A percentile compares a stretch with the other conserved stretches of the same genome.
Evolutionary conservation across 2,113 vertebrate genomes (phyloP).

Genomic region (Ailurus styani): DNA sequence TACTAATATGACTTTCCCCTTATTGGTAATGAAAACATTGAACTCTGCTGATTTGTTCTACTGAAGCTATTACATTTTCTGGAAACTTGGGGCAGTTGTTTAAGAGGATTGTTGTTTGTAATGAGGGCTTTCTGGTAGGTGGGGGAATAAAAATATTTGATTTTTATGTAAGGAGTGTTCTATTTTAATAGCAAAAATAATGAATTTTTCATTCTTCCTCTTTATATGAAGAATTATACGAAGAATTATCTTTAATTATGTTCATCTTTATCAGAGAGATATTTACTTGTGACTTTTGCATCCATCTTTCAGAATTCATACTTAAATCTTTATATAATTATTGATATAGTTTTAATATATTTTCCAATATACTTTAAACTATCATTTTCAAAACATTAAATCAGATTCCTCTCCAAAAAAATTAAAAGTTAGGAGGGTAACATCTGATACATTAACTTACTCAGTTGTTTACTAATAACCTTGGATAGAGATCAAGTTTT

Average conservation of each 20-base stretch:
- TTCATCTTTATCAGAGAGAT: not conserved
- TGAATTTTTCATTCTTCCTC: not conserved
- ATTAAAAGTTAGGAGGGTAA: not conserved
- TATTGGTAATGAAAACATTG: conserved; percentile 67
- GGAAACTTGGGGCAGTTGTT: conserved; percentile 42
- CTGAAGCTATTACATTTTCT: conserved; percentile 60
- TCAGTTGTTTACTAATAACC: not conserved
- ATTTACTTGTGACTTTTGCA: not conserved
- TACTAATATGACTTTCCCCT: conserved; percentile 24
- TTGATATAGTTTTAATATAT: not conserved
- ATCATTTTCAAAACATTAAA: not conserved
- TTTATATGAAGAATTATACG: no score
- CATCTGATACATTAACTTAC: not conserved
- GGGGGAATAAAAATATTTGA: conserved; percentile 18
- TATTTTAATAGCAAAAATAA: conserved; percentile 16
- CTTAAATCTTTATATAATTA: not conserved
- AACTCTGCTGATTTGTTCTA: conserved; percentile 55
- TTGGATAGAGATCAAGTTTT: not conserved
- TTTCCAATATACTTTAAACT: not conserved
- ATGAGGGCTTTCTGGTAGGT: not conserved
- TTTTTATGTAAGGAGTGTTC: not conserved
- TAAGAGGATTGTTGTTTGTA: conserved; percentile 63
- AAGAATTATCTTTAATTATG: not conserved
- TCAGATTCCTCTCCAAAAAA: not conserved
- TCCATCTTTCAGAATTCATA: not conserved